Conservation (phyloP, 2,113 vertebrate genomes). For the Rhinolophus sinicus region DNA sequence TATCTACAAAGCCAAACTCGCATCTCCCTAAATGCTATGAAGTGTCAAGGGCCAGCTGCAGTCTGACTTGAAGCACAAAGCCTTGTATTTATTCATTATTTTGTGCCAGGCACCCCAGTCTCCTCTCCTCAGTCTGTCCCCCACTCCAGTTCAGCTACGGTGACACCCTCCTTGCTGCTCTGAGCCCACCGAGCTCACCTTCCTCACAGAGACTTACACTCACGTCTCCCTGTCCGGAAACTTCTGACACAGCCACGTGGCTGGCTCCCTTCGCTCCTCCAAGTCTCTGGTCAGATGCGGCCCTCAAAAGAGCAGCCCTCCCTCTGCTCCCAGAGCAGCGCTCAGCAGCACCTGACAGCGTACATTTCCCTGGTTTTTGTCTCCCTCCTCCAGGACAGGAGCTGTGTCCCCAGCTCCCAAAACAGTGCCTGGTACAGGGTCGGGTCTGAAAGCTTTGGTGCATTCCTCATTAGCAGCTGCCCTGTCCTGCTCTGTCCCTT, state of each 20-base stretch:
- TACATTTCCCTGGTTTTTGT: not conserved
- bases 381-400: not conserved
- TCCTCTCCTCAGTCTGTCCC: not conserved
- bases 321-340: not conserved
- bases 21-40: not conserved
- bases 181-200: not conserved
- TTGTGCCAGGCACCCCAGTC: not conserved
- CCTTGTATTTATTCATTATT: not conserved
- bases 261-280: not conserved
- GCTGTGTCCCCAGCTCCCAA: not conserved
- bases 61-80: not conserved
- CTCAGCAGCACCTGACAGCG: not conserved
- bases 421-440: not conserved
- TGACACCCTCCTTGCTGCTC: not conserved
- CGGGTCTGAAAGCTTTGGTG: not conserved
- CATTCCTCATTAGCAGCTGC: not conserved
- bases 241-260: not conserved
- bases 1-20: not conserved
- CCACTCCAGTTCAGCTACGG: not conserved
- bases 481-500: not conserved
- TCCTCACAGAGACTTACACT: not conserved
- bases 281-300: not conserved
- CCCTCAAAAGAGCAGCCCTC: not conserved
- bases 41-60: not conserved
- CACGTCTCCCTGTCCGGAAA: not conserved